Evolutionary conservation across 2,888 invertebrate species (phyloP).

Genomic region (Lissonota sp.): DNA sequence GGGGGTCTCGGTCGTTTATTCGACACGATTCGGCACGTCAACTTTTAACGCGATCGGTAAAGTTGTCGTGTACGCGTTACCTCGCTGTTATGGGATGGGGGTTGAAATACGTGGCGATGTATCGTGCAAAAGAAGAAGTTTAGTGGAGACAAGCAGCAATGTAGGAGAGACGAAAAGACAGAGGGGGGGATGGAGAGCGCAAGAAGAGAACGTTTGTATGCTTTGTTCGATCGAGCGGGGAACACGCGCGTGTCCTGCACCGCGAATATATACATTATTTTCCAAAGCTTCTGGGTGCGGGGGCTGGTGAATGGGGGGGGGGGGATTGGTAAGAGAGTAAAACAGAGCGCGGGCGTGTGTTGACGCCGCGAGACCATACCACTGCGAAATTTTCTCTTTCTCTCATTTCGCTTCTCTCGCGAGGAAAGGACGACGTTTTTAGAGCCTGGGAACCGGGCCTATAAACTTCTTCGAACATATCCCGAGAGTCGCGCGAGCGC

Average conservation of each 20-base stretch:
- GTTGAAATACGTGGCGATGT: conserved; percentile 6
- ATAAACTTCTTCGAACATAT: conserved; percentile 68
- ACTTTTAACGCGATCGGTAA: conserved; percentile 38
- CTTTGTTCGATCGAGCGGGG: conserved; percentile 53
- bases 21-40: conserved; percentile 35
- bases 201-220: conserved; percentile 8
- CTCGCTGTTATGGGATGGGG: not conserved
- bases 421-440: conserved; percentile 65
- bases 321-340: conserved; percentile 6
- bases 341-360: conserved; percentile 63
- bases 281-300: conserved; percentile 5
- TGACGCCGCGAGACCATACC: conserved; percentile 46
- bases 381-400: not conserved
- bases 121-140: conserved; percentile 17
- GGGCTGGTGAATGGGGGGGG: not conserved
- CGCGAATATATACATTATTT: conserved; percentile 38
- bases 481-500: conserved; percentile 45
- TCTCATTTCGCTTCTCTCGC: conserved; percentile 47
- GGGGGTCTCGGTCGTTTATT: conserved; percentile 1
- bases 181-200: not conserved
- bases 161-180: not conserved
- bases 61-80: not conserved
- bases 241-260: conserved; percentile 31
- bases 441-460: conserved; percentile 70
- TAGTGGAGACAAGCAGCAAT: not conserved